These are phyloP conservation scores for Eidolon helvum DNA, from an alignment of 2,113 vertebrate genomes.

Conservation along the genomic window DNA sequence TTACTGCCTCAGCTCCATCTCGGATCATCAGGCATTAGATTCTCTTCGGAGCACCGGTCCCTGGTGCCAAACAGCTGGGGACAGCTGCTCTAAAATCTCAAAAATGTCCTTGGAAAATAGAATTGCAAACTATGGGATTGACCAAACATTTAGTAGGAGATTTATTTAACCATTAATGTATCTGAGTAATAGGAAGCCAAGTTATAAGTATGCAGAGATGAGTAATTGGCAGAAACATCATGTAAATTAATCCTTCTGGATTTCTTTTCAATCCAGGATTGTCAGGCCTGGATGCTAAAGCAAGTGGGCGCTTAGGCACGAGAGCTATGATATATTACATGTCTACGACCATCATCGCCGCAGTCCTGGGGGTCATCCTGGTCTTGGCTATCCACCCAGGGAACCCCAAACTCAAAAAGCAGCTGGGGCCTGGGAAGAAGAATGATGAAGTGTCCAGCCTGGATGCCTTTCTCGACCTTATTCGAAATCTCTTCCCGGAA, in stretches of 20 bases:
- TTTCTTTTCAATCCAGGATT: conserved; percentile 87
- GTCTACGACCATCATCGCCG: conserved; percentile 97
- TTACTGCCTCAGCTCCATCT: too few relatives aligned
- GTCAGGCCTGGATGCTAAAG: conserved; percentile 97
- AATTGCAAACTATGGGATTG: neutral
- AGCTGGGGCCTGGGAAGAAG: conserved; percentile 93
- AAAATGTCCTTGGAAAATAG: neutral
- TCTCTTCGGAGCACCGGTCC: too few relatives aligned
- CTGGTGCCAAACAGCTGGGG: too few relatives aligned
- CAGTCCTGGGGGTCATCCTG: conserved; percentile 96
- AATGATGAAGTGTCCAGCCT: conserved; percentile 98
- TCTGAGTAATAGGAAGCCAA: neutral
- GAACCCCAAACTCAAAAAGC: conserved; percentile 96
- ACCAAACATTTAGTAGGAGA: neutral
- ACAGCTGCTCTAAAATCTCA: neutral
- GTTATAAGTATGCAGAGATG: neutral
- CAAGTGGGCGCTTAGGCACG: conserved; percentile 95
- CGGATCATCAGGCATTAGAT: too few relatives aligned
- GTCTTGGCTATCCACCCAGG: conserved; percentile 97
- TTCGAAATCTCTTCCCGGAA: conserved; percentile 97
- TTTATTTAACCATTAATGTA: neutral
- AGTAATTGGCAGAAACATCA: neutral
- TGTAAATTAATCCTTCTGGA: neutral
- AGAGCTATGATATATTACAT: conserved; percentile 99
- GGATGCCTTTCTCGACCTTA: conserved; percentile 97